phyloP scores from a whole-genome alignment of 2,888 invertebrate genomes.

The Galeopsomyia nigrocyanea region DNA sequence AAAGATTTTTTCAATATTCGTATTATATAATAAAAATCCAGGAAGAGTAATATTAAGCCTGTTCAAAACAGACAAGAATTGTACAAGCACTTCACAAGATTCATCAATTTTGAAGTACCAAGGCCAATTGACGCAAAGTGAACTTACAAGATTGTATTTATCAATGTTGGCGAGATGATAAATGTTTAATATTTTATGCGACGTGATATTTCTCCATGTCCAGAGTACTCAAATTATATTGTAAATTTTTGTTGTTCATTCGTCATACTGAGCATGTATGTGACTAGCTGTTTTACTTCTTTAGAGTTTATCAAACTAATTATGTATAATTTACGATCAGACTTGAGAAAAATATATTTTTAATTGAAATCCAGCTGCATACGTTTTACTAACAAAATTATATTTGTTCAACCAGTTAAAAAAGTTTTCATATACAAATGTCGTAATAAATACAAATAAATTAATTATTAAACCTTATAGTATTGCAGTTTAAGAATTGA shows the following conservation, averaged over 20 bases:
- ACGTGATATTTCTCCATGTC: constrained; percentile 10
- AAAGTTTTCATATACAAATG: constrained; percentile 32
- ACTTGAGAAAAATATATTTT: constrained; percentile 49
- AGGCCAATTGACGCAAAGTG: constrained; percentile 10
- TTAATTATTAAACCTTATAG: neutral
- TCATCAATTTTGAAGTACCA: neutral
- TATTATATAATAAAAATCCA: constrained; percentile 31
- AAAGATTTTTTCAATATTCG: constrained; percentile 10
- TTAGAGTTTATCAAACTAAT: constrained; percentile 36
- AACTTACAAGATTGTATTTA: constrained; percentile 19
- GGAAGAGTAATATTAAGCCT: constrained; percentile 22
- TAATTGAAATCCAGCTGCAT: constrained; percentile 33
- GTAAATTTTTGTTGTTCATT: constrained; percentile 45
- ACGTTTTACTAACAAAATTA: constrained; percentile 39
- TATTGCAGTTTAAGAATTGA: neutral
- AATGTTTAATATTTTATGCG: constrained; percentile 19
- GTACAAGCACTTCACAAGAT: constrained; percentile 22
- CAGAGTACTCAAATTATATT: constrained; percentile 30
- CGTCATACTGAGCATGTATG: neutral
- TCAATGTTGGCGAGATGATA: neutral
- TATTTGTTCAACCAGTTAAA: constrained; percentile 37
- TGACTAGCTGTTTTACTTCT: constrained; percentile 49
- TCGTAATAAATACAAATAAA: constrained; percentile 24
- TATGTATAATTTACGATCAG: constrained; percentile 31
- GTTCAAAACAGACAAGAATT: constrained; percentile 33